Percentiles rank a stretch among this genome's conserved stretches.
phyloP scores from a whole-genome alignment of 1,140 invertebrate genomes.

The Adelges cooleyi region DNA sequence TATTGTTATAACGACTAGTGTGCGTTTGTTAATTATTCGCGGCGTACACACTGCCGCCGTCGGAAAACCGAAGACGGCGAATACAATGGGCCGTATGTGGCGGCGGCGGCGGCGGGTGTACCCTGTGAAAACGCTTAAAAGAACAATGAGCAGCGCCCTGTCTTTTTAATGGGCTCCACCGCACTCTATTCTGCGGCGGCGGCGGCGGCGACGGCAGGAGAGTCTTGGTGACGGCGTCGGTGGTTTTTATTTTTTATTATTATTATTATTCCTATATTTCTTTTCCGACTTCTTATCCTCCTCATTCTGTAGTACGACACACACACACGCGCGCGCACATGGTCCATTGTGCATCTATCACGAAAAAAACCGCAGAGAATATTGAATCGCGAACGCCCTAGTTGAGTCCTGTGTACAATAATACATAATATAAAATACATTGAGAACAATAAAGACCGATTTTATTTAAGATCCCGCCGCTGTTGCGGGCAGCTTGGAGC shows the following conservation, averaged over 20 bases:
- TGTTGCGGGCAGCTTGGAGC: no score
- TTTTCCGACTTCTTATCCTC: background rate
- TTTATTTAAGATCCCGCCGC: background rate
- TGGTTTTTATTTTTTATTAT: slow-evolving; percentile 3
- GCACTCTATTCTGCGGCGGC: no score
- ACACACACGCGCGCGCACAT: background rate
- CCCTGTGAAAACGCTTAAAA: slow-evolving; percentile 2
- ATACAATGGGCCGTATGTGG: slow-evolving; percentile 13
- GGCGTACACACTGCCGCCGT: background rate
- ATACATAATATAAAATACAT: no score
- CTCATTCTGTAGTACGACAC: background rate
- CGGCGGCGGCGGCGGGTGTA: background rate
- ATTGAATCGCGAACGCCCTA: background rate
- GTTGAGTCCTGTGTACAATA: no score
- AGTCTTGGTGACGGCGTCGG: background rate
- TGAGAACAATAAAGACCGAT: slow-evolving; percentile 18
- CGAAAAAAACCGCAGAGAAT: background rate
- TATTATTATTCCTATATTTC: no score
- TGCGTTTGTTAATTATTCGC: background rate
- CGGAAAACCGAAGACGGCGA: background rate
- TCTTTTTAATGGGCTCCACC: slow-evolving; percentile 11
- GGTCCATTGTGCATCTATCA: slow-evolving; percentile 16
- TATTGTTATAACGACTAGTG: no score
- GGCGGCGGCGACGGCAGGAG: no score
- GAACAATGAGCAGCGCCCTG: slow-evolving; percentile 20